A percentile compares a stretch with the other conserved stretches of the same genome.
Evolutionary conservation across 2,113 vertebrate species (phyloP).

Genomic region (Eira barbara): DNA sequence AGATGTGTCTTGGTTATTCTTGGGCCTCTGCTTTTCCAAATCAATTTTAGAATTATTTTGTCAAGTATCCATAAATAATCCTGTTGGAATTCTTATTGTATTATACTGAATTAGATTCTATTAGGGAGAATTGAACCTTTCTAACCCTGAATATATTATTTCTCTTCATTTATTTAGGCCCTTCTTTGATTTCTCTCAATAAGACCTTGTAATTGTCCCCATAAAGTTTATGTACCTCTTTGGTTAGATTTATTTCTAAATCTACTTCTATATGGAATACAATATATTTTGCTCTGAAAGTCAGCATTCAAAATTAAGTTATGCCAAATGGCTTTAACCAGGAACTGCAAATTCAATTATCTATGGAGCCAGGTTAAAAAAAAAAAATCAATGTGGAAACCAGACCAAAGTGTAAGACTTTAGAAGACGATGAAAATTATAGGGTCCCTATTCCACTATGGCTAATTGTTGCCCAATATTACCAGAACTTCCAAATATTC

Average conservation of each 20-base stretch:
- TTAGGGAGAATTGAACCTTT: background rate
- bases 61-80: background rate
- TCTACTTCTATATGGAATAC: background rate
- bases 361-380: background rate
- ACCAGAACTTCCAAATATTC: background rate
- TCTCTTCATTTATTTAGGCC: background rate
- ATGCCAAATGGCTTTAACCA: background rate
- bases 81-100: background rate
- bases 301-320: background rate
- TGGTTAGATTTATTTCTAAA: background rate
- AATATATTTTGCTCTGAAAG: background rate
- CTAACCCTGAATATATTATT: background rate
- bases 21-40: background rate
- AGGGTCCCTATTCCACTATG: background rate
- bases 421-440: background rate
- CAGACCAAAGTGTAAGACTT: background rate
- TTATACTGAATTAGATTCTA: background rate
- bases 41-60: background rate
- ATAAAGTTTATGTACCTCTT: background rate
- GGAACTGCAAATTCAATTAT: background rate
- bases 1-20: background rate
- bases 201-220: slow-evolving; percentile 5
- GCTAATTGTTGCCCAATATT: background rate
- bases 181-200: background rate
- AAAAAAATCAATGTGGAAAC: background rate